Evolutionary conservation across 2,888 invertebrate genomes (phyloP).

Genomic region (Vannuccia rotundouncinata): DNA sequence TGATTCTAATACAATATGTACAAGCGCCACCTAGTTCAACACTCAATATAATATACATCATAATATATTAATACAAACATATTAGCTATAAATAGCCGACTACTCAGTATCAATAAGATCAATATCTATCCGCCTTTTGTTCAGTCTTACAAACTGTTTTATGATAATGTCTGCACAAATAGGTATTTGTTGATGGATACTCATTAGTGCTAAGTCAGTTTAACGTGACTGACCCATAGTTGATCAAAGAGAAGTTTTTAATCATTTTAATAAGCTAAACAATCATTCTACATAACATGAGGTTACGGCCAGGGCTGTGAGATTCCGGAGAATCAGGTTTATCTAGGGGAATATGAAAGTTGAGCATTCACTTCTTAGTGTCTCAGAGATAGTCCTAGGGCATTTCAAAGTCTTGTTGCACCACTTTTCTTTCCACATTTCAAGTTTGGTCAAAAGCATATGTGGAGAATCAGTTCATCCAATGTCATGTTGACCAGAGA

Average conservation of each 20-base stretch:
- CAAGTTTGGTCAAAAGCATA: slow-evolving; percentile 13
- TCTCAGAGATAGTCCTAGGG: slow-evolving; percentile 17
- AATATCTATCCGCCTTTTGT: slow-evolving; percentile 11
- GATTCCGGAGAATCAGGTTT: slow-evolving; percentile 19
- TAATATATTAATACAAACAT: neutral
- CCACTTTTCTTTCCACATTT: slow-evolving; percentile 26
- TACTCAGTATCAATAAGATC: slow-evolving; percentile 4
- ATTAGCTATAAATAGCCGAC: neutral
- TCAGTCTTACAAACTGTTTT: slow-evolving; percentile 16
- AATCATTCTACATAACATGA: slow-evolving; percentile 5
- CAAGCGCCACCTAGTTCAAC: too few species aligned
- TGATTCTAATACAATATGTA: too few species aligned
- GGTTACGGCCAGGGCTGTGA: slow-evolving; percentile 13
- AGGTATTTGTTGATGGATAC: slow-evolving; percentile 21
- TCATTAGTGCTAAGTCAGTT: slow-evolving; percentile 16
- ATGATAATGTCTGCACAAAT: slow-evolving; percentile 21
- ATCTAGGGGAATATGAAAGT: slow-evolving; percentile 17
- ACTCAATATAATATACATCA: too few species aligned
- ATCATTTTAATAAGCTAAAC: slow-evolving; percentile 24
- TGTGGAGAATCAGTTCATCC: slow-evolving; percentile 6
- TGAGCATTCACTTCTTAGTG: slow-evolving; percentile 26
- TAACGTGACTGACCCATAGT: slow-evolving; percentile 24
- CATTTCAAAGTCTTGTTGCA: slow-evolving; percentile 23
- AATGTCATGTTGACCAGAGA: slow-evolving; percentile 24
- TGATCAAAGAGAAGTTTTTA: slow-evolving; percentile 24